Evolutionary conservation across 2,888 invertebrate genomes (phyloP).

Genomic region (Cephus nigrinus): DNA sequence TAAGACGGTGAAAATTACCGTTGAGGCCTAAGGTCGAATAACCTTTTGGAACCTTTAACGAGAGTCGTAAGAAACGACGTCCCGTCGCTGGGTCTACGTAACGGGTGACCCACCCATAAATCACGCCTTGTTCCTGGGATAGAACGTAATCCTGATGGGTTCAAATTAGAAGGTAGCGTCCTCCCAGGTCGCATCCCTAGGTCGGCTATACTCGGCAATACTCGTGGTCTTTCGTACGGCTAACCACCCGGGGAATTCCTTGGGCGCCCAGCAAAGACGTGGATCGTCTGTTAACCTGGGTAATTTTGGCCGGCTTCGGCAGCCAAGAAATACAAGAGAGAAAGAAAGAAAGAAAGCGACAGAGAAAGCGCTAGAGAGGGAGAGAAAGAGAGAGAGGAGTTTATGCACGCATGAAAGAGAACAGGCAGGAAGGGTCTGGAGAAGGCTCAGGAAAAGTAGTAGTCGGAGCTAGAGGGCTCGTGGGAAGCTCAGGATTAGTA

Average conservation of each 20-base stretch:
- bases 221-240: not conserved
- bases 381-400: not conserved
- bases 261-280: conserved; percentile 10
- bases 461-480: not conserved
- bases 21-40: not conserved
- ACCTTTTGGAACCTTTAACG: not conserved
- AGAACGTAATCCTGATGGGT: not conserved
- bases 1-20: not conserved
- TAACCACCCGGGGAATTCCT: not conserved
- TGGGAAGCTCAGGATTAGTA: not conserved
- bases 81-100: not conserved
- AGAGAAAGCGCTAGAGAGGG: not conserved
- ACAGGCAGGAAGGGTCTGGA: not conserved
- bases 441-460: not conserved
- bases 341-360: not conserved
- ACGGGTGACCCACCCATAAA: not conserved
- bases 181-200: not conserved
- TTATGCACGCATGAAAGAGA: conserved; percentile 13
- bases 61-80: not conserved
- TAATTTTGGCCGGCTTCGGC: not conserved
- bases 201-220: not conserved
- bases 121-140: not conserved
- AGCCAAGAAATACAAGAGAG: not conserved
- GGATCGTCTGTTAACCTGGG: conserved; percentile 9
- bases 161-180: not conserved